Conservation (phyloP, 2,888 invertebrate genomes). For the Euproctis similis region DNA sequence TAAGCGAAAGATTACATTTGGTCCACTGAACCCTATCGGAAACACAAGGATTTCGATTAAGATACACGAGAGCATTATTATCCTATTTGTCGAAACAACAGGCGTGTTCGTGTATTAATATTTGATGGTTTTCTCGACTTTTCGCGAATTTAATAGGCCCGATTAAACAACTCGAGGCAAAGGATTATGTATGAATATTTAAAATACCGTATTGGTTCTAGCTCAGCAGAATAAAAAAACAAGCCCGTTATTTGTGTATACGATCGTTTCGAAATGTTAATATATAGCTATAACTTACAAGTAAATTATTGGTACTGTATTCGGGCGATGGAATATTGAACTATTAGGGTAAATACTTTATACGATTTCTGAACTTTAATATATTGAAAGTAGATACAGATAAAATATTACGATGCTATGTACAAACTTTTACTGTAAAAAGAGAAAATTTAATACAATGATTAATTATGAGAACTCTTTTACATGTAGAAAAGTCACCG, state of each 20-base stretch:
- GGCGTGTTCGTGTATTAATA: conserved; percentile 58
- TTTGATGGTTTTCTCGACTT: conserved; percentile 73
- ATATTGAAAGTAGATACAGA: no score
- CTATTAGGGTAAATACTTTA: no score
- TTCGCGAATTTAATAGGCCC: conserved; percentile 72
- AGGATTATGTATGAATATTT: conserved; percentile 73
- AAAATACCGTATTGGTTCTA: conserved; percentile 71
- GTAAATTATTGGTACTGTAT: no score
- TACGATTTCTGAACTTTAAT: no score
- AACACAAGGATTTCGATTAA: conserved; percentile 54
- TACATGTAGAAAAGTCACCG: no score
- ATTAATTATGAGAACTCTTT: no score
- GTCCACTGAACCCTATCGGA: conserved; percentile 33
- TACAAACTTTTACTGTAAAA: no score
- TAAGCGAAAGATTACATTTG: conserved; percentile 34
- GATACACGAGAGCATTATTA: conserved; percentile 62
- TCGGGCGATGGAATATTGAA: no score
- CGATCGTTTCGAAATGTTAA: no score
- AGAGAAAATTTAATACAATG: no score
- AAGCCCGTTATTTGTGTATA: conserved; percentile 43
- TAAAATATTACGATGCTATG: no score
- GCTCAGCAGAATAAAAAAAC: conserved; percentile 51
- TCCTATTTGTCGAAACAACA: conserved; percentile 69
- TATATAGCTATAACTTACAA: no score
- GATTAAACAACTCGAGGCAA: conserved; percentile 68